These are phyloP conservation scores for Dascyllus trimaculatus DNA, from an alignment of 2,113 vertebrate genomes.

Conservation along the genomic window DNA sequence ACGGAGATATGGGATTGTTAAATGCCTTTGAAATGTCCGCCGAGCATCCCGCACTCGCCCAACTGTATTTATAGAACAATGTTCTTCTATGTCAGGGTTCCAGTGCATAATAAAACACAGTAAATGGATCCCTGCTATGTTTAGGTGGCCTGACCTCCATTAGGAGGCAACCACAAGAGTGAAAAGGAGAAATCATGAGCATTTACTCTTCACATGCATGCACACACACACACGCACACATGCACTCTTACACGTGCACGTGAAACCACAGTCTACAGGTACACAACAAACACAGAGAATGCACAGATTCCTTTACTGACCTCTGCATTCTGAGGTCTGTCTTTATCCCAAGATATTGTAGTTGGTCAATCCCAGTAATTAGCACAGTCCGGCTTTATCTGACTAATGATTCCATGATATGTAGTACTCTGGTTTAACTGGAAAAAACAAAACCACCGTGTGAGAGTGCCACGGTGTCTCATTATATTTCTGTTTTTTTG, in stretches of 20 bases:
- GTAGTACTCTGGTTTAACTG: neutral
- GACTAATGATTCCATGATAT: neutral
- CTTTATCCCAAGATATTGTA: neutral
- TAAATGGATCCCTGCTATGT: conserved; percentile 81
- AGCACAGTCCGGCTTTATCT: neutral
- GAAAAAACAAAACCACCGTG: no score
- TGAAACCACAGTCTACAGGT: neutral
- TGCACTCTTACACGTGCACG: neutral
- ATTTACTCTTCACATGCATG: conserved; percentile 26
- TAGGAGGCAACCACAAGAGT: conserved; percentile 61
- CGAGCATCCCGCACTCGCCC: conserved; percentile 19
- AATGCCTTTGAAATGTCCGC: conserved; percentile 54
- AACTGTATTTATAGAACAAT: conserved; percentile 82
- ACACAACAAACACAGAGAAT: neutral
- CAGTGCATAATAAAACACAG: conserved; percentile 81
- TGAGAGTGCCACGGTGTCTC: neutral
- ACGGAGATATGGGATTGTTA: conserved; percentile 43
- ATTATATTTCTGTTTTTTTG: neutral
- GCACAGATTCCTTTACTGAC: neutral
- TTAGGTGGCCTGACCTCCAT: conserved; percentile 75
- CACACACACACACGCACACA: neutral
- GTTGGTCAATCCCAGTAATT: neutral
- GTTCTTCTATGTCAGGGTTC: conserved; percentile 71
- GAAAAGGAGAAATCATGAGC: conserved; percentile 55
- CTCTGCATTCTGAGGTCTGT: neutral